Evolutionary conservation across 2,888 invertebrate genomes (phyloP).

Genomic region (Scaptomyza polygonia): DNA sequence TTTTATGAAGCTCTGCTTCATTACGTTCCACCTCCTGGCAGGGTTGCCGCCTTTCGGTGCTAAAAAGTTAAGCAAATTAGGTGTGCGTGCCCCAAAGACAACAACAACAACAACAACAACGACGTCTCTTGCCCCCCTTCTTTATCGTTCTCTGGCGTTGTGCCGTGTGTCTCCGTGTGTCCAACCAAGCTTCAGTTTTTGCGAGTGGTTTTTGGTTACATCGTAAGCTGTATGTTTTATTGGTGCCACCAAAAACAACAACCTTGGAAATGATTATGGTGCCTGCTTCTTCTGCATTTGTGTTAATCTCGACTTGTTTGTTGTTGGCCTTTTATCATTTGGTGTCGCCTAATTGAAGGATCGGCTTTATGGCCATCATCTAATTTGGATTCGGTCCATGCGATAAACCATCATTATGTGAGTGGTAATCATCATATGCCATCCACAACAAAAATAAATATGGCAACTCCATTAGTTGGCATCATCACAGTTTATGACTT

Average conservation of each 20-base stretch:
- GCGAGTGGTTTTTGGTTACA: slow-evolving; percentile 35
- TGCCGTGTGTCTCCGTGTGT: slow-evolving; percentile 12
- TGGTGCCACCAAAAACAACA: slow-evolving; percentile 51
- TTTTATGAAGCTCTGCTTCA: slow-evolving; percentile 78
- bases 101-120: slow-evolving; percentile 21
- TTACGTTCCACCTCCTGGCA: slow-evolving; percentile 47
- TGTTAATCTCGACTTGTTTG: slow-evolving; percentile 52
- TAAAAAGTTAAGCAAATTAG: slow-evolving; percentile 78
- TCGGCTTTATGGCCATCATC: slow-evolving; percentile 57
- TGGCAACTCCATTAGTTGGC: slow-evolving; percentile 59
- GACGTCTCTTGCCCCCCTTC: too few relatives aligned
- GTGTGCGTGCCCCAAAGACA: slow-evolving; percentile 67
- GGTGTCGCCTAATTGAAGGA: slow-evolving; percentile 54
- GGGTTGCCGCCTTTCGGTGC: slow-evolving; percentile 57
- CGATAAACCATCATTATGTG: slow-evolving; percentile 55
- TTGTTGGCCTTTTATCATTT: slow-evolving; percentile 41
- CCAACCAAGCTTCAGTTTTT: slow-evolving; percentile 14
- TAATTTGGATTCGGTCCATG: slow-evolving; percentile 58
- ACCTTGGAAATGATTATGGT: slow-evolving; percentile 63
- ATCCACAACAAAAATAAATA: too few relatives aligned
- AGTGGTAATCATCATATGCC: neutral
- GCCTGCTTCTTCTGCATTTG: slow-evolving; percentile 8
- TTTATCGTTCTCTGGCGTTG: too few relatives aligned
- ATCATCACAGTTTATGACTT: slow-evolving; percentile 32
- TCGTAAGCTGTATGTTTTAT: slow-evolving; percentile 76